These are phyloP conservation scores for Drosophila limbata DNA, from an alignment of 2,888 invertebrate genomes.

Conservation along the genomic window DNA sequence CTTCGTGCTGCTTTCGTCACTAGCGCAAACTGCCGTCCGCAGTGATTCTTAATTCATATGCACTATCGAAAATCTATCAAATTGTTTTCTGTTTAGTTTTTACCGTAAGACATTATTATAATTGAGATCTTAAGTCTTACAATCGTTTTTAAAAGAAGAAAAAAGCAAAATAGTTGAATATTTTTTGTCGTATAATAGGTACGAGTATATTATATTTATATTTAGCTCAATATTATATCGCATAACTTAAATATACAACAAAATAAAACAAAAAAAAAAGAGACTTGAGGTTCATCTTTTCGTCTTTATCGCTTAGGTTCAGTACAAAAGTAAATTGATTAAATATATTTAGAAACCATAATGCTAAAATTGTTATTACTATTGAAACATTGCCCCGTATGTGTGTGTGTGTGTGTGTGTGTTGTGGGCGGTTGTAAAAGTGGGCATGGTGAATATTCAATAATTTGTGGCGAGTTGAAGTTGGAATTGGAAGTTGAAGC, in stretches of 20 bases:
- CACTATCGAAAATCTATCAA: too few species aligned
- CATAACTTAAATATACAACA: slow-evolving; percentile 3
- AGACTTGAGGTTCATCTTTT: slow-evolving; percentile 27
- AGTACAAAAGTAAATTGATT: slow-evolving; percentile 35
- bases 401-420: slow-evolving; percentile 2
- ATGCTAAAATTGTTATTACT: slow-evolving; percentile 8
- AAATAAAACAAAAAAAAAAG: slow-evolving; percentile 11
- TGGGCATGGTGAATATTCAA: slow-evolving; percentile 10
- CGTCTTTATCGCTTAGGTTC: slow-evolving; percentile 20
- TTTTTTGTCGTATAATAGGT: background rate
- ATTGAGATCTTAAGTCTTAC: background rate
- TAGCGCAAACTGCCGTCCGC: too few species aligned
- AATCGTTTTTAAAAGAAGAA: background rate
- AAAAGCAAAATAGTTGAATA: background rate
- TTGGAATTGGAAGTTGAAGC: background rate
- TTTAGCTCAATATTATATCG: slow-evolving; percentile 16
- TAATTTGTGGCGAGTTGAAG: background rate
- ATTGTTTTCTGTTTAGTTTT: too few species aligned
- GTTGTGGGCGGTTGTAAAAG: slow-evolving; percentile 7
- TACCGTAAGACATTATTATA: too few species aligned
- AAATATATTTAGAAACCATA: slow-evolving; percentile 27
- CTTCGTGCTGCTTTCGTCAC: too few species aligned
- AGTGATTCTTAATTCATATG: too few species aligned
- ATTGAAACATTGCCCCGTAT: slow-evolving; percentile 9
- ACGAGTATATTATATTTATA: slow-evolving; percentile 5